Conservation (phyloP, 2,888 invertebrate species). For the Capitulum mitella region DNA sequence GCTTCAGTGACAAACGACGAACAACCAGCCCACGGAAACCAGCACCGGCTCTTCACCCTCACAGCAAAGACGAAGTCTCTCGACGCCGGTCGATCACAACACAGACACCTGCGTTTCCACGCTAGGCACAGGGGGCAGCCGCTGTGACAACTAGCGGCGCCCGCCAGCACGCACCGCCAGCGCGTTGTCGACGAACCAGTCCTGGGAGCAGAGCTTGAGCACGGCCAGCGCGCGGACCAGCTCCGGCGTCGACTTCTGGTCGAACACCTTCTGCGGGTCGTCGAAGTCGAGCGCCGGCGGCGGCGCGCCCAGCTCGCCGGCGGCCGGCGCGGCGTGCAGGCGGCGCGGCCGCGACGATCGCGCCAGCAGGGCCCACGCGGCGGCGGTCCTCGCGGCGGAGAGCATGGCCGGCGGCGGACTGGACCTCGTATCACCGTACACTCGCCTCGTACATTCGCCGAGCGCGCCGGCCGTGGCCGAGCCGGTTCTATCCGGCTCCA, state of each 20-base stretch:
- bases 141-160: background rate
- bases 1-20: too few relatives aligned
- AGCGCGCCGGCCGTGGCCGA: background rate
- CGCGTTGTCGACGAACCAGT: constrained; percentile 1
- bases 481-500: background rate
- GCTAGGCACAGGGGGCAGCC: background rate
- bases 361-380: background rate
- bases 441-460: background rate
- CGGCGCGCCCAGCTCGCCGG: background rate
- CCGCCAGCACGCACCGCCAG: background rate
- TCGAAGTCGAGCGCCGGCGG: background rate
- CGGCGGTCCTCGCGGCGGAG: background rate
- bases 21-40: too few relatives aligned
- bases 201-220: background rate
- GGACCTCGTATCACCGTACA: background rate
- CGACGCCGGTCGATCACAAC: too few relatives aligned
- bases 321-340: background rate
- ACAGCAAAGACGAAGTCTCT: too few relatives aligned
- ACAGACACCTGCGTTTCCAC: background rate
- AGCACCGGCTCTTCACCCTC: too few relatives aligned
- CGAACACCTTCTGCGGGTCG: background rate
- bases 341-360: background rate
- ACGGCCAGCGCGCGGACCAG: background rate
- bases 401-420: background rate
- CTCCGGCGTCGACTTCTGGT: background rate